These are phyloP conservation scores for Urocitellus parryii DNA, from an alignment of 2,113 vertebrate genomes.

Conservation along the genomic window DNA sequence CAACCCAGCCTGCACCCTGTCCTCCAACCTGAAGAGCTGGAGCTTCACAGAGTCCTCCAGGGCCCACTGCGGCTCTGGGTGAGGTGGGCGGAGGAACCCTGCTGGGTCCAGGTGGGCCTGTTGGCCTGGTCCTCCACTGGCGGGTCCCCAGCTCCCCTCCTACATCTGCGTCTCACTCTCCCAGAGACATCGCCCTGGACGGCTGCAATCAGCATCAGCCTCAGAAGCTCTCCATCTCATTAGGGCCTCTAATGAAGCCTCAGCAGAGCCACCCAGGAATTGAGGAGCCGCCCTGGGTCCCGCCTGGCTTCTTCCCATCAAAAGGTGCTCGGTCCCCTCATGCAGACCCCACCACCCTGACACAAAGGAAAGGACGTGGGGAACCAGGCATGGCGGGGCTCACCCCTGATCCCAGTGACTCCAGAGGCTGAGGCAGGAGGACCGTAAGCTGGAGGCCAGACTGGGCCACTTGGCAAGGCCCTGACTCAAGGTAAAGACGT, in stretches of 20 bases:
- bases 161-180: not conserved
- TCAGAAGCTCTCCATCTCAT: conserved; percentile 16
- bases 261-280: not conserved
- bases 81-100: not conserved
- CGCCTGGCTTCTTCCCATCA: not conserved
- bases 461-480: too few species aligned
- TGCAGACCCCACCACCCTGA: not conserved
- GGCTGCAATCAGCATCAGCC: conserved; percentile 39
- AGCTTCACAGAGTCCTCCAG: not conserved
- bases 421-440: too few species aligned
- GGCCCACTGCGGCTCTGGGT: not conserved
- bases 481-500: too few species aligned
- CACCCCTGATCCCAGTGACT: too few species aligned
- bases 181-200: not conserved
- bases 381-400: too few species aligned
- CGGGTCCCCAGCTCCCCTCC: not conserved
- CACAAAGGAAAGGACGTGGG: not conserved
- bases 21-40: not conserved
- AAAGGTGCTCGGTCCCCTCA: not conserved
- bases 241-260: conserved; percentile 15
- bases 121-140: accelerated
- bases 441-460: too few species aligned
- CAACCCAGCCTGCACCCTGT: too few species aligned
- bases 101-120: too few species aligned
- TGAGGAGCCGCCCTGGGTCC: not conserved